Conservation (phyloP, 1,140 invertebrate genomes). For the Ctenoplectra terminalis region DNA sequence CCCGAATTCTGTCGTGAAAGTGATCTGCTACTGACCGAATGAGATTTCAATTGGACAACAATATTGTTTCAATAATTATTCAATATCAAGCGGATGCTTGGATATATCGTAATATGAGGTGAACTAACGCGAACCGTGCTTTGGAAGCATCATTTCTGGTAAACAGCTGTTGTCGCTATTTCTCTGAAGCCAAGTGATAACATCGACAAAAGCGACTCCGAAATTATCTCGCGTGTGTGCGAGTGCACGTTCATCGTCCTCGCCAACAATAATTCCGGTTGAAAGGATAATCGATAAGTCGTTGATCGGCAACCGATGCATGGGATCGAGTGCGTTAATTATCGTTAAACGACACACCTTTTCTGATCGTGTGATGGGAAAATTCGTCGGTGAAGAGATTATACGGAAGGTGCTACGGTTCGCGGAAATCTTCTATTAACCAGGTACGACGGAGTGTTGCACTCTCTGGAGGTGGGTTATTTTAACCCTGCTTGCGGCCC, state of each 20-base stretch:
- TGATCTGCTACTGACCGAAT: background rate
- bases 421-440: slow-evolving; percentile 57
- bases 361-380: slow-evolving; percentile 2
- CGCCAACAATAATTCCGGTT: background rate
- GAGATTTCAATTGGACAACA: background rate
- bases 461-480: too few relatives aligned
- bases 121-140: background rate
- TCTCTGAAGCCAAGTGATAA: too few relatives aligned
- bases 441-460: too few relatives aligned
- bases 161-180: slow-evolving; percentile 3
- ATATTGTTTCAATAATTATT: background rate
- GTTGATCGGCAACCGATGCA: slow-evolving; percentile 1
- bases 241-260: too few relatives aligned
- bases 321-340: slow-evolving; percentile 21
- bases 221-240: too few relatives aligned
- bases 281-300: slow-evolving; percentile 15
- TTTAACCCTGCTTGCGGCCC: too few relatives aligned
- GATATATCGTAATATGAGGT: background rate
- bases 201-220: too few relatives aligned
- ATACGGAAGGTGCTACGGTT: slow-evolving; percentile 51
- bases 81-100: background rate
- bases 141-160: background rate
- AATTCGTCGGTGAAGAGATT: slow-evolving; percentile 17
- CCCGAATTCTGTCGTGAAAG: too few relatives aligned
- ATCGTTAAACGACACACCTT: background rate